Evolutionary conservation across 1,140 invertebrate genomes (phyloP), one percentile per base, ranked within the genome.

Genomic region (Plectus sambesii): DNA sequence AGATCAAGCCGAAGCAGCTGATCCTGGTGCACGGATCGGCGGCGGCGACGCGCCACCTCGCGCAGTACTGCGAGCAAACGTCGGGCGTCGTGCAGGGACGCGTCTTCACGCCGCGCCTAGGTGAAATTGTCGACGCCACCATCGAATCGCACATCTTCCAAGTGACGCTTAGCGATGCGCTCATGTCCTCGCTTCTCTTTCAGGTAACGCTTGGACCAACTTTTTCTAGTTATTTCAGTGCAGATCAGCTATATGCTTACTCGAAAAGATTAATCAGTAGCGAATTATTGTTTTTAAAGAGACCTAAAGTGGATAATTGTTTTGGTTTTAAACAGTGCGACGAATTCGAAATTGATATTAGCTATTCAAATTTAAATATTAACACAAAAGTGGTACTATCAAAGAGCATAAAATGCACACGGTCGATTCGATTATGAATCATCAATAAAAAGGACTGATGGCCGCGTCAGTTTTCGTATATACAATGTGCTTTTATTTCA

Each of bases 81-180:
- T 51, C 8, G n/a, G 12, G 12, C 8, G 5, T 69, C 33, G 63
- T 72, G 43, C 66, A 74, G 55, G 71, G 70, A 1, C 61, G 61
- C 59, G 80, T 96, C 0, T 94, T 88, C 69, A 79, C 82, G 5
- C 92, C 93, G 1, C 73, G 71, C 8, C 76, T 81, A 42, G 84
- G 85, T 0, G 88, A 97, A 68, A 76, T 80, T 1, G 78, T 99
- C 3, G 90, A 98, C 72, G 89, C 85, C 1, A 98, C 93, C 0
- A 93, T 87, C 0, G 93, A 99, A 73, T 89, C 85, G 3, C 86
- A 96, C 63, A 98, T 99, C 61, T 96, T 92, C 71, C 93, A 97
- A 76, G 88, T 94, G 62, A 69, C 58, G 15, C 38, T 66, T 2
- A 62, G 51, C 42, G 62, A 67, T 56, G 48, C 57, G 25, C 50